Evolutionary conservation across 2,113 vertebrate species (phyloP).

Genomic region (Willisornis vidua): DNA sequence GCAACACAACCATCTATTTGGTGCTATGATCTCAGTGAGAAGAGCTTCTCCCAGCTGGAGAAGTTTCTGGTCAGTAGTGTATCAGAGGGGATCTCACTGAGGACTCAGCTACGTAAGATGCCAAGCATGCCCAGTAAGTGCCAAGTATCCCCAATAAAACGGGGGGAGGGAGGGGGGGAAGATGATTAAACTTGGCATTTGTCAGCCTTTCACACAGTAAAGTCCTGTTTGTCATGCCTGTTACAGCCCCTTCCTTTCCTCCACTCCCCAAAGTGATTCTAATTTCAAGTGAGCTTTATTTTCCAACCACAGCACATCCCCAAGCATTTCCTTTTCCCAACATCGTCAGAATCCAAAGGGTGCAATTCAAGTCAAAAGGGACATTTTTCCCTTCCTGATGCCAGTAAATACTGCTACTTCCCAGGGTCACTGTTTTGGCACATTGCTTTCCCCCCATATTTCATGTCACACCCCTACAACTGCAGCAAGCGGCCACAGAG

Average conservation of each 20-base stretch:
- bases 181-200: background rate
- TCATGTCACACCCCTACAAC: background rate
- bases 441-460: background rate
- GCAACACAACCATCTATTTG: background rate
- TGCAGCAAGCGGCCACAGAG: fast-evolving
- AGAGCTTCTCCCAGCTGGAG: background rate
- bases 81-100: background rate
- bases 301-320: background rate
- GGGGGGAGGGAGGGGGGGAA: fast-evolving
- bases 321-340: conserved; percentile 43
- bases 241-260: background rate
- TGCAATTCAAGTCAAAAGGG: background rate
- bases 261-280: background rate
- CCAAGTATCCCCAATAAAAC: background rate
- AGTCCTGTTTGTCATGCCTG: background rate
- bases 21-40: fast-evolving
- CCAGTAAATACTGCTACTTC: conserved; percentile 5
- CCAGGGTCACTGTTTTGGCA: background rate
- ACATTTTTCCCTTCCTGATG: background rate
- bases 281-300: background rate
- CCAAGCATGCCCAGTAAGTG: background rate
- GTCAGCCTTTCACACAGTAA: background rate
- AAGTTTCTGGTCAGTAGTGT: background rate
- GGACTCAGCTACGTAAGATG: background rate
- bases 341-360: background rate